phyloP scores from a whole-genome alignment of 2,113 vertebrate species.

The Casuarius casuarius region DNA sequence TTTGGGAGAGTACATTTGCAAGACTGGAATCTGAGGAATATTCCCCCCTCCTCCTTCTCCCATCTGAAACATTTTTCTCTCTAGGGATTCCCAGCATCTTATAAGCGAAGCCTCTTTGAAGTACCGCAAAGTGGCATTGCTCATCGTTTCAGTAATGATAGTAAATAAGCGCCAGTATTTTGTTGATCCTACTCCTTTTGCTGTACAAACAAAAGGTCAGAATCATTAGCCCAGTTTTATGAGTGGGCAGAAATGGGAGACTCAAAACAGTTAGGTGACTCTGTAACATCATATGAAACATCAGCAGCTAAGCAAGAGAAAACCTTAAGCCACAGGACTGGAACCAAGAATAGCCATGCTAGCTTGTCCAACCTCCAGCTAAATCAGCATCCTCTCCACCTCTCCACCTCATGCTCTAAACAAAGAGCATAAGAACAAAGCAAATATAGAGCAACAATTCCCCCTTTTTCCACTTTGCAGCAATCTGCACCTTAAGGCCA shows the following conservation, averaged over 20 bases:
- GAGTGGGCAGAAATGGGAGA: not conserved
- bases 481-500: not conserved
- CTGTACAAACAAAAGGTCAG: conserved; percentile 68
- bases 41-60: not conserved
- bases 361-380: not conserved
- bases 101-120: conserved; percentile 19
- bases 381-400: not conserved
- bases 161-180: conserved; percentile 61
- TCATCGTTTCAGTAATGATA: conserved; percentile 52
- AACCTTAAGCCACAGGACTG: not conserved
- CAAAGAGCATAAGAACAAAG: not conserved
- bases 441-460: not conserved
- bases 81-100: conserved; percentile 55
- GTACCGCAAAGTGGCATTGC: conserved; percentile 31
- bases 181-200: conserved; percentile 57
- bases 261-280: not conserved
- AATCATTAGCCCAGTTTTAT: conserved; percentile 53
- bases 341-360: not conserved
- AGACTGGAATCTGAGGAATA: not conserved
- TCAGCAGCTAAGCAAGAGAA: not conserved
- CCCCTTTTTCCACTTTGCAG: not conserved
- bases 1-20: not conserved
- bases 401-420: no score
- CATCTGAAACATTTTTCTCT: conserved; percentile 33
- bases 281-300: not conserved